Base-by-base conservation (phyloP, 2,888 invertebrate genomes). In the Xestia rhomboidea region DNA sequence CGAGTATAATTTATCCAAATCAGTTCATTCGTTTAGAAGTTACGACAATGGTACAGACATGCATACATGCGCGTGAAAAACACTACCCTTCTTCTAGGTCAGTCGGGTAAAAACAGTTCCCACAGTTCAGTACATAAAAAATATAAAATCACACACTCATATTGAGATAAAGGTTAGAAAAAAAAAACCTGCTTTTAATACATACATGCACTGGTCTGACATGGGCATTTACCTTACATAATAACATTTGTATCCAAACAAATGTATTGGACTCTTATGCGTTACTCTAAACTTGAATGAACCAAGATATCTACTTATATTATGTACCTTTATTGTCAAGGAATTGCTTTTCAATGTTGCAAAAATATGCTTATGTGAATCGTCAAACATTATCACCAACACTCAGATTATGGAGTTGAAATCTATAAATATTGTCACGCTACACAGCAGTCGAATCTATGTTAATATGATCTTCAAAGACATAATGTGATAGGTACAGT, bases 331-430 rank as follows among this genome's bases (percentile, higher is more conserved):
- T n/a, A 46, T n/a, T 41, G 44, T 34, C 15, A 67, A 18, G 15
- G 57, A 27, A 62, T 34, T 68, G 38, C 57, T 69, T 34, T 78
- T 27, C 10, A 70, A 44, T 69, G 69, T 78, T 62, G 41, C 27
- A 15, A 51, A 27, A 62, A 27, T 69, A 18, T 78, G 34, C 41
- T 60, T 41, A 18, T 44, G 6, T 49, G 21, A 30, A 21, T 57
- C 10, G 21, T 68, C 10, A 2, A 41, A 15, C 18, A 38, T n/a
- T 8, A 34, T n/a, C 30, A 71, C 18, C 30, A 41, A 24, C 18
- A 15, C 54, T n/a, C 51, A 30, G 13, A 6, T 24, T 8, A 34
- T 11, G n/a, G 18, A 73, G 11, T 51, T 51, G 8, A 30, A 60
- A 30, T 60, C 30, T 8, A 30, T 18, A 8, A 5, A 15, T 30